These are phyloP conservation scores for Oncorhynchus nerka DNA, from an alignment of 2,113 vertebrate species.

Conservation along the genomic window DNA sequence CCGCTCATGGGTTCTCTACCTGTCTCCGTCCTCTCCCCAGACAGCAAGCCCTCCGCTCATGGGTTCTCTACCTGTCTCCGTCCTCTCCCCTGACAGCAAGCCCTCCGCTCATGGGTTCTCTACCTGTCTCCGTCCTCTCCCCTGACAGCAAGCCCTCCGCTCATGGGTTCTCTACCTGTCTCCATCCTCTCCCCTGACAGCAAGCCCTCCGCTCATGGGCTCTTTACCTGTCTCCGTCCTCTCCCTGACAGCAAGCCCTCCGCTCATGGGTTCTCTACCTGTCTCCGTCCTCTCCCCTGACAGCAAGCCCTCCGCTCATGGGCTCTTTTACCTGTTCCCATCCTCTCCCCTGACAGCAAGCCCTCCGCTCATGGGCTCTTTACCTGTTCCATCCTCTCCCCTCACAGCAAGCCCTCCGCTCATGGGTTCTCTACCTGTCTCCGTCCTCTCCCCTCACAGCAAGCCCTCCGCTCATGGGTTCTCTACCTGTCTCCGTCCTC, in stretches of 20 bases:
- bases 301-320: not conserved
- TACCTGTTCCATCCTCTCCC: conserved; percentile 11
- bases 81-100: conserved; percentile 10
- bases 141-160: not conserved
- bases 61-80: not conserved
- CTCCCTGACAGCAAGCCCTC: conserved; percentile 7
- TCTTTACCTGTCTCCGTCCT: conserved; percentile 12
- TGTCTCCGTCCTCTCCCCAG: conserved; percentile 12
- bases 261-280: not conserved
- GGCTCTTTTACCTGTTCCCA: too few relatives aligned
- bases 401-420: not conserved
- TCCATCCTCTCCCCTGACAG: conserved; percentile 4
- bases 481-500: conserved; percentile 15
- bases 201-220: not conserved
- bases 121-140: not conserved
- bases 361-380: not conserved
- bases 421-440: conserved; percentile 2
- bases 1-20: not conserved
- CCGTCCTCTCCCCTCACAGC: not conserved
- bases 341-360: conserved; percentile 5
- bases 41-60: not conserved
- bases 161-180: not conserved
- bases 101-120: not conserved
- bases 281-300: not conserved
- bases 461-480: not conserved